A percentile compares a stretch with the other conserved stretches of the same genome.
phyloP scores from a whole-genome alignment of 2,888 invertebrate genomes.

The Andrena chrysosceles region DNA sequence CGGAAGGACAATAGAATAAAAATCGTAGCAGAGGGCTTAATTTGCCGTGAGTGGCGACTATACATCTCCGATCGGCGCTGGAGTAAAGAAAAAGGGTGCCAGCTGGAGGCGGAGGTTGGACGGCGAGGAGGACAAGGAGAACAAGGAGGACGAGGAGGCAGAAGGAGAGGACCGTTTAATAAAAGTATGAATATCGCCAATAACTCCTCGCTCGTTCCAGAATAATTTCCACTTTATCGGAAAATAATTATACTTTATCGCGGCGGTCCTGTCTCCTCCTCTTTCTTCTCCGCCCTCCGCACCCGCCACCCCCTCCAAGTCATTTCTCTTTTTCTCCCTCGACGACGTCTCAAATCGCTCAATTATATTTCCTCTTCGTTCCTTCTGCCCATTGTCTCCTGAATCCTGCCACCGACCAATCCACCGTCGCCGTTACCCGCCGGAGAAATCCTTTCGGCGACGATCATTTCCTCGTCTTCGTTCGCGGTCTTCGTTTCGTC shows the following conservation, averaged over 20 bases:
- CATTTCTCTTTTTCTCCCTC: slow-evolving; percentile 52
- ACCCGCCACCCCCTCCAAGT: slow-evolving; percentile 36
- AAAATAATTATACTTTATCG: slow-evolving; percentile 85
- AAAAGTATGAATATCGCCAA: slow-evolving; percentile 85
- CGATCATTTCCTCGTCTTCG: slow-evolving; percentile 67
- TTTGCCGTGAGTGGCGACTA: slow-evolving; percentile 66
- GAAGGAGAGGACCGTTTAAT: slow-evolving; percentile 79
- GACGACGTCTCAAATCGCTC: slow-evolving; percentile 81
- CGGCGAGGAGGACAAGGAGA: slow-evolving; percentile 18
- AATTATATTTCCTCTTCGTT: slow-evolving; percentile 81
- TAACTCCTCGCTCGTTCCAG: slow-evolving; percentile 82
- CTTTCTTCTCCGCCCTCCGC: slow-evolving; percentile 26
- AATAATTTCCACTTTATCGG: slow-evolving; percentile 85
- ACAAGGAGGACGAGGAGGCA: slow-evolving; percentile 24
- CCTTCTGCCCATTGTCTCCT: slow-evolving; percentile 70
- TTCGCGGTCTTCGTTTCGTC: slow-evolving; percentile 22
- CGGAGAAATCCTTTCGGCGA: slow-evolving; percentile 70
- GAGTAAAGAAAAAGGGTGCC: slow-evolving; percentile 59
- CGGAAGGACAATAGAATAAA: slow-evolving; percentile 63
- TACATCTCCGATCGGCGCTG: slow-evolving; percentile 63
- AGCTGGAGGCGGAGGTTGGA: slow-evolving; percentile 33
- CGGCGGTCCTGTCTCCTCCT: slow-evolving; percentile 73
- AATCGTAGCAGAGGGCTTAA: slow-evolving; percentile 68
- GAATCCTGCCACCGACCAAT: slow-evolving; percentile 69
- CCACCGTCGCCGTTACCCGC: slow-evolving; percentile 64